Base-by-base conservation (phyloP, 2,797 vertebrate genomes). In the Philypnodon macrostomus region DNA sequence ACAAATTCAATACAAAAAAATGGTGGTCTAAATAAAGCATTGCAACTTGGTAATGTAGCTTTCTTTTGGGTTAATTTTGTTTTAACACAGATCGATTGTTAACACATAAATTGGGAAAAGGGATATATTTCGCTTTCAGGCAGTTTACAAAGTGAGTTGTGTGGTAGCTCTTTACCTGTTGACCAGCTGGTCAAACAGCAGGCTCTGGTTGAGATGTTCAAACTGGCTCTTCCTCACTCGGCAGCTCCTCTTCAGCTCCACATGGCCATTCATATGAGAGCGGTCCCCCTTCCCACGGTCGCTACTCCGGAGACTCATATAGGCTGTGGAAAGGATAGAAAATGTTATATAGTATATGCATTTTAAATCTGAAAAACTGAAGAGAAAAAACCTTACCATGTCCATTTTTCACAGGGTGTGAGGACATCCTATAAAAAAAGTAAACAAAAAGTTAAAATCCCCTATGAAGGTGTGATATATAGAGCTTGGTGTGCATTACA, bases 171-270 rank as follows among this genome's bases (percentile, higher is more conserved):
- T 3, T 62, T 93, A 98, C 96, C 96, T 99, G 91, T 99, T 99
- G 79, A 99, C 96, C 70, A 99, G 92, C 80, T 97, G 96, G 87
- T 99, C 96, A 83, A 99, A 99, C 73, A 99, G 91, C 77, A 97
- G 90, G 87, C 94, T 98, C 83, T 99, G 96, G 87, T 99, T 98
- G 85, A 99, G 92, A 63, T 93, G 96, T 87, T 96, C 93, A 77
- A 98, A 99, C 76, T 93, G 92, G 88, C 93, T 97, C 89, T 97
- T 98, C 84, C 90, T 95, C 77, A 93, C 93, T 50, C 92, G 89
- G 80, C 94, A 95, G 84, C 94, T 97, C 88, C 94, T 95, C 89
- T 95, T 94, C 80, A 95, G 91, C 88, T 95, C 94, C 80, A 95
- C 93, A 50, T 94, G 94, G 70, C 95, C 95, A 47, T 97, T 99